A percentile compares a stretch with the other conserved stretches of the same genome.
Conservation (phyloP, 1,140 invertebrate genomes). For the Drepana arcuata region DNA sequence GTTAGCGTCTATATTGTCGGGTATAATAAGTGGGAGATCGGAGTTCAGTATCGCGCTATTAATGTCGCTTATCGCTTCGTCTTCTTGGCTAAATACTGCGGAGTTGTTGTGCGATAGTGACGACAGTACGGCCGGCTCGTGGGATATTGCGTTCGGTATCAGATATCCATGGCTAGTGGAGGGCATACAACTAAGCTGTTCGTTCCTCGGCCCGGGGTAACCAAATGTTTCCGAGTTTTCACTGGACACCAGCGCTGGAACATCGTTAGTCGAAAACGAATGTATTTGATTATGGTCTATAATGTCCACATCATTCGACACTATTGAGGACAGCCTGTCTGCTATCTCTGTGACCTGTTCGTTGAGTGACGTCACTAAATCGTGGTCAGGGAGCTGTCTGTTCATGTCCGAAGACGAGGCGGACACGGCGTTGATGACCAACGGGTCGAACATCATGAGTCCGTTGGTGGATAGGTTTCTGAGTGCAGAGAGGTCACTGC, state of each 20-base stretch:
- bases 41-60: conserved; percentile 29
- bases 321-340: conserved; percentile 58
- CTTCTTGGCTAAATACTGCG: conserved; percentile 52
- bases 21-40: conserved; percentile 46
- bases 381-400: conserved; percentile 53
- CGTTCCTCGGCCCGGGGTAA: conserved; percentile 43
- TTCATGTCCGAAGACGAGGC: conserved; percentile 43
- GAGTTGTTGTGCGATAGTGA: conserved; percentile 64
- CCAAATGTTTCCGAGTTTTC: conserved; percentile 36
- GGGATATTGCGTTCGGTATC: conserved; percentile 71
- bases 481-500: conserved; percentile 43
- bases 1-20: conserved; percentile 56
- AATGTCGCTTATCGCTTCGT: conserved; percentile 27
- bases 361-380: conserved; percentile 61
- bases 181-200: conserved; percentile 56
- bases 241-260: conserved; percentile 45
- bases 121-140: conserved; percentile 60
- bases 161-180: conserved; percentile 73
- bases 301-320: conserved; percentile 41
- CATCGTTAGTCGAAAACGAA: conserved; percentile 62
- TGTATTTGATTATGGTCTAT: conserved; percentile 49
- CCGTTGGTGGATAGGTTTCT: conserved; percentile 65
- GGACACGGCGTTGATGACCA: conserved; percentile 49
- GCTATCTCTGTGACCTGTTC: conserved; percentile 68
- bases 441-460: conserved; percentile 67